These are phyloP conservation scores for Zeuzera pyrina DNA, from an alignment of 2,888 invertebrate genomes.

Conservation along the genomic window DNA sequence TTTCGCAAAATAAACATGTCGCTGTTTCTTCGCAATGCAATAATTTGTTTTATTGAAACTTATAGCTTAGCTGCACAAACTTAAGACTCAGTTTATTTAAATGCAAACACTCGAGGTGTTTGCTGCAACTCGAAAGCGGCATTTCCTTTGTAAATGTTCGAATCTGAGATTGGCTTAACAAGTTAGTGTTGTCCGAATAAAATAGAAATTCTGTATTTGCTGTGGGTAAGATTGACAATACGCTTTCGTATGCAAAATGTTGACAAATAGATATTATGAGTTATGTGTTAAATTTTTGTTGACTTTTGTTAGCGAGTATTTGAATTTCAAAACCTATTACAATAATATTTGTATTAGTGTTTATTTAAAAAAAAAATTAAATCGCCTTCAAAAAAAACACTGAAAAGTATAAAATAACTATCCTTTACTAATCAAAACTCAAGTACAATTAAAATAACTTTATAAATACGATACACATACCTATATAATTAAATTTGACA, in stretches of 20 bases:
- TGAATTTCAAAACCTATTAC: too few species aligned
- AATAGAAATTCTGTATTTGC: slow-evolving; percentile 41
- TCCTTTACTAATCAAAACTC: too few species aligned
- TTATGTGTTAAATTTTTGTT: too few species aligned
- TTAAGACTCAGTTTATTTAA: slow-evolving; percentile 10
- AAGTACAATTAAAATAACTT: too few species aligned
- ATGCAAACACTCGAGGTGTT: slow-evolving; percentile 13
- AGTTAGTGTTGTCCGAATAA: slow-evolving; percentile 26
- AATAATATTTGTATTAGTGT: too few species aligned
- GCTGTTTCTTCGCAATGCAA: slow-evolving; percentile 10
- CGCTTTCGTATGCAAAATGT: slow-evolving; percentile 37
- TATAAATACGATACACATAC: too few species aligned
- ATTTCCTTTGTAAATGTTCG: slow-evolving; percentile 18
- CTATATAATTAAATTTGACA: too few species aligned
- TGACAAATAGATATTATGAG: too few species aligned
- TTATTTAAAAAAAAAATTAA: too few species aligned
- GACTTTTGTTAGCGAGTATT: too few species aligned
- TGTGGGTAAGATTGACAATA: slow-evolving; percentile 37
- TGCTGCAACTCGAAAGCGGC: slow-evolving; percentile 12
- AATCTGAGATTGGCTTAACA: slow-evolving; percentile 29
- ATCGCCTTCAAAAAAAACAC: too few species aligned
- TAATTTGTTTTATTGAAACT: slow-evolving; percentile 11
- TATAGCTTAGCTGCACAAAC: slow-evolving; percentile 14
- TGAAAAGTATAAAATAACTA: too few species aligned
- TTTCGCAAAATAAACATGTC: slow-evolving; percentile 28